phyloP scores from a whole-genome alignment of 2,888 invertebrate genomes.

The Acanthococcus lagerstroemiae region DNA sequence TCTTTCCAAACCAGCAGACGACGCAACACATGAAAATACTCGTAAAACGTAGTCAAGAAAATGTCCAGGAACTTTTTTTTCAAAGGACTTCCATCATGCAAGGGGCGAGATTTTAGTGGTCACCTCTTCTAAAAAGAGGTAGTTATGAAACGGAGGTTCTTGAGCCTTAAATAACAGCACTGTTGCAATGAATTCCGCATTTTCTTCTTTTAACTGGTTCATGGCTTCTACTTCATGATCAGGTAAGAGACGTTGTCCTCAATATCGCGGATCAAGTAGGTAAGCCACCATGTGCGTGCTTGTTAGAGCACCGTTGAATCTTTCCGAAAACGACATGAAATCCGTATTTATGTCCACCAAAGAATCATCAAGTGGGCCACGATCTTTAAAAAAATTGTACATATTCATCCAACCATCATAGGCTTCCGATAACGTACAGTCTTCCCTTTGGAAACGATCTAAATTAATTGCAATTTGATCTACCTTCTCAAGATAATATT shows the following conservation, averaged over 20 bases:
- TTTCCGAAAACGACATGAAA: not conserved
- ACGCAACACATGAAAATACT: not conserved
- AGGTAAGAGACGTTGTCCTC: no score
- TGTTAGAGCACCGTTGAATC: not conserved
- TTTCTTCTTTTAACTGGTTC: not conserved
- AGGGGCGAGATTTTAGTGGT: not conserved
- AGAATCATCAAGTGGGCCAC: not conserved
- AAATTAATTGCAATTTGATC: not conserved
- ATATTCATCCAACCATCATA: not conserved
- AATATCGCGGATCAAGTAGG: not conserved
- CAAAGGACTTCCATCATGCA: slow-evolving; percentile 2
- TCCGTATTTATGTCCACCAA: not conserved
- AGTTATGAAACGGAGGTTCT: not conserved
- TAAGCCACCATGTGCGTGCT: not conserved
- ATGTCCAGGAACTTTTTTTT: slow-evolving; percentile 3
- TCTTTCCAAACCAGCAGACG: slow-evolving; percentile 2
- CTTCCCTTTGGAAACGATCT: not conserved
- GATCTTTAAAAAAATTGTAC: not conserved
- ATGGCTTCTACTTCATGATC: not conserved
- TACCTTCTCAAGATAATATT: no score
- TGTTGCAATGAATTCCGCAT: not conserved
- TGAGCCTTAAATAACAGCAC: not conserved
- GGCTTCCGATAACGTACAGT: not conserved
- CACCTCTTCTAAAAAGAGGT: not conserved
- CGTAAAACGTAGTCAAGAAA: not conserved